Percentiles rank a stretch among this genome's conserved stretches.
Evolutionary conservation across 2,113 vertebrate genomes (phyloP).

Genomic region (Nanger granti): DNA sequence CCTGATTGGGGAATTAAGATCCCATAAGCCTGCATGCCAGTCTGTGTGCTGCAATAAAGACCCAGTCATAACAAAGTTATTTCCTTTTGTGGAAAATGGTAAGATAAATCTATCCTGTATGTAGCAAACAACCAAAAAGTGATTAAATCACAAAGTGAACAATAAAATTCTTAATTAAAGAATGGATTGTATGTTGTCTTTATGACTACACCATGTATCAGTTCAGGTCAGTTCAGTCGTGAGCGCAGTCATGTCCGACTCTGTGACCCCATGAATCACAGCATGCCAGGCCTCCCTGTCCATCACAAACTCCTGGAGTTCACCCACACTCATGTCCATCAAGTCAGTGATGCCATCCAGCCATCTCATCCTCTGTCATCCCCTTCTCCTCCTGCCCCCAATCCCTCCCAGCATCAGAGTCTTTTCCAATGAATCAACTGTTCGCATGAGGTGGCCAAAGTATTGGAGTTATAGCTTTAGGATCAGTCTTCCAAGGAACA

Average conservation of each 20-base stretch:
- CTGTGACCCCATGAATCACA: too few relatives aligned
- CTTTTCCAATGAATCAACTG: too few relatives aligned
- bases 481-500: too few relatives aligned
- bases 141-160: neutral
- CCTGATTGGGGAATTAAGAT: neutral
- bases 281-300: too few relatives aligned
- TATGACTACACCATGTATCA: neutral
- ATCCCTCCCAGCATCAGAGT: too few relatives aligned
- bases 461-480: too few relatives aligned
- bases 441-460: too few relatives aligned
- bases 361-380: accelerated
- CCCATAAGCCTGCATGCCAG: neutral
- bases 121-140: neutral
- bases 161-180: neutral
- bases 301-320: accelerated
- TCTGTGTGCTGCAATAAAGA: neutral
- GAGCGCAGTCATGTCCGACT: too few relatives aligned
- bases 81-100: neutral
- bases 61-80: neutral
- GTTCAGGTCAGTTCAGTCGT: too few relatives aligned
- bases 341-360: too few relatives aligned
- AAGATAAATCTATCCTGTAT: neutral
- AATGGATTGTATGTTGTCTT: neutral
- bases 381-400: too few relatives aligned
- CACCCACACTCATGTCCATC: too few relatives aligned